These are phyloP conservation scores for Botia almorhae DNA, from an alignment of 2,797 vertebrate species.

Conservation along the genomic window DNA sequence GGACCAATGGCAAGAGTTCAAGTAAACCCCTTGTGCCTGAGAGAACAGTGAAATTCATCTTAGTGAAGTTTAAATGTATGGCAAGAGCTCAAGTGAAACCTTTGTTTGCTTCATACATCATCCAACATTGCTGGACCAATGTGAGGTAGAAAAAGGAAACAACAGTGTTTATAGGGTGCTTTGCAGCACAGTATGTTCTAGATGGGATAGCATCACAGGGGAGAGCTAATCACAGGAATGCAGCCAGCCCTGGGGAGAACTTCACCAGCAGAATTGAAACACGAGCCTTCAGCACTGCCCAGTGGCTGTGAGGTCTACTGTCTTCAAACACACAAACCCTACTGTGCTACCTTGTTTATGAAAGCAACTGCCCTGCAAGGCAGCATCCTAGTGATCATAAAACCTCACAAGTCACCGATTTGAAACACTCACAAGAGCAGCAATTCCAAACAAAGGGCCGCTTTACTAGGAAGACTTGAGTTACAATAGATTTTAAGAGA, in stretches of 20 bases:
- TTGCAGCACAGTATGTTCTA: conserved; percentile 16
- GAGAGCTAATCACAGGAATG: conserved; percentile 45
- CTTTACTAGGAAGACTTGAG: no score
- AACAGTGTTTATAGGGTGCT: conserved; percentile 26
- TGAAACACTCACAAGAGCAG: no score
- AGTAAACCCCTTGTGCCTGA: background rate
- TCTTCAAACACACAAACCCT: background rate
- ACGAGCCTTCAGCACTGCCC: conserved; percentile 25
- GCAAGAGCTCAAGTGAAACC: conserved; percentile 11
- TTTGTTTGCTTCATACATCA: background rate
- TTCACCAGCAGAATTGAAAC: conserved; percentile 27
- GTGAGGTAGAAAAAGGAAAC: background rate
- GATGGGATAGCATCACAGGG: conserved; percentile 24
- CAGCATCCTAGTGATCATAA: no score
- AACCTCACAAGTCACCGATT: no score
- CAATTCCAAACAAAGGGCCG: no score
- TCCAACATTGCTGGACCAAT: background rate
- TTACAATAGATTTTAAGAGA: no score
- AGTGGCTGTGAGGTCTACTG: background rate
- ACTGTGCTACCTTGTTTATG: background rate
- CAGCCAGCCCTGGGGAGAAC: conserved; percentile 36
- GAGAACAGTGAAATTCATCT: no score
- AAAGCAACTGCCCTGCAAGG: no score
- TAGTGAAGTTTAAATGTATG: background rate
- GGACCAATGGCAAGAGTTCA: conserved; percentile 2